Evolutionary conservation across 2,797 vertebrate species (phyloP).

Genomic region (Loriculus beryllinus): DNA sequence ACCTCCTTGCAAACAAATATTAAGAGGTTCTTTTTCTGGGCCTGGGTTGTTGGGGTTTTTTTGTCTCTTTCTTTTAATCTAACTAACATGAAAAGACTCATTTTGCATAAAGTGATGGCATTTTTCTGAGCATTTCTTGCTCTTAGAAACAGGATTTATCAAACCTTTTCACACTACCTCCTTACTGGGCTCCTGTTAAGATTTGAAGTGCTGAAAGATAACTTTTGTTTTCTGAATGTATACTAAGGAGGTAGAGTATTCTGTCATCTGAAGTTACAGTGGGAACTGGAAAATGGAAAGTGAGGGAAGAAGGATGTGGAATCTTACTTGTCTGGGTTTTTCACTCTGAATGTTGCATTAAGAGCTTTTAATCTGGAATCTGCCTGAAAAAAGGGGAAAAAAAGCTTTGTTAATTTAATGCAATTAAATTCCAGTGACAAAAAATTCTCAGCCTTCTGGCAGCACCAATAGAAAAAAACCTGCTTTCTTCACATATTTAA

Average conservation of each 20-base stretch:
- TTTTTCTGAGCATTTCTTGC: background rate
- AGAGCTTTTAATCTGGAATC: conserved; percentile 95
- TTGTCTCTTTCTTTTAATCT: background rate
- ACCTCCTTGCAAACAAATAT: conserved; percentile 1
- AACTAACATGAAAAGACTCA: background rate
- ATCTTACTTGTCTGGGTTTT: conserved; percentile 95
- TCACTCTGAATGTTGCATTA: conserved; percentile 96
- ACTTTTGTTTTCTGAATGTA: conserved; percentile 57
- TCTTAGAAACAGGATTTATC: background rate
- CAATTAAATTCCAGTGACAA: conserved; percentile 49
- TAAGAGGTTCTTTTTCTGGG: background rate
- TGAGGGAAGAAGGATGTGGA: conserved; percentile 25
- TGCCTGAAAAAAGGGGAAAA: conserved; percentile 80
- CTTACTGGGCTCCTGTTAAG: background rate
- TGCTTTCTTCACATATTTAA: conserved; percentile 18
- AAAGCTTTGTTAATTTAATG: conserved; percentile 55
- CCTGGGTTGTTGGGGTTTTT: accelerated
- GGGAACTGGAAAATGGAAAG: conserved; percentile 63
- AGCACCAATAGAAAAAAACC: conserved; percentile 37
- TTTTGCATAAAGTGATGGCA: background rate
- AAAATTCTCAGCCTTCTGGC: conserved; percentile 59
- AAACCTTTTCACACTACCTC: background rate
- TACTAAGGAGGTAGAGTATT: conserved; percentile 51
- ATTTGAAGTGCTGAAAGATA: background rate
- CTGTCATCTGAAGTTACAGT: conserved; percentile 62